Conservation (phyloP, 2,888 invertebrate species). For the Ornithoptera priamus region DNA sequence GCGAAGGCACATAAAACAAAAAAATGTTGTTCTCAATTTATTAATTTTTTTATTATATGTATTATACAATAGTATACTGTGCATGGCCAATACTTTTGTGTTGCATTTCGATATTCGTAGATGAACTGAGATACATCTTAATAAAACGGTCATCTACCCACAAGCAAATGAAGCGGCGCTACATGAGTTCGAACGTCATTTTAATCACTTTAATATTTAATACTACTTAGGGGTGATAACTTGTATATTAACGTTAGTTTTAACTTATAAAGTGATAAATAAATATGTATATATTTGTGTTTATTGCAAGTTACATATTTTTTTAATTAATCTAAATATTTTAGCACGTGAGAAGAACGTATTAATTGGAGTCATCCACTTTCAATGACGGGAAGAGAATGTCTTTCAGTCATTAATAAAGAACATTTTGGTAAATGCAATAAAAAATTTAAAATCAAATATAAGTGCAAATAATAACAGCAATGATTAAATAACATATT, state of each 20-base stretch:
- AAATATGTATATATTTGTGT: background rate
- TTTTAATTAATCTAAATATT: too few relatives aligned
- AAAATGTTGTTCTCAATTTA: background rate
- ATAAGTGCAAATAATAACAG: too few relatives aligned
- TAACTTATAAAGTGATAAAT: background rate
- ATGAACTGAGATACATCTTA: conserved; percentile 7
- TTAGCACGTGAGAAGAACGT: too few relatives aligned
- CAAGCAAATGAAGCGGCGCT: background rate
- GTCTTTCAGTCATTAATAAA: too few relatives aligned
- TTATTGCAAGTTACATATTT: too few relatives aligned
- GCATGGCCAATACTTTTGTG: conserved; percentile 1
- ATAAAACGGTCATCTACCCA: conserved; percentile 17
- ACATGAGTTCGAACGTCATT: conserved; percentile 1
- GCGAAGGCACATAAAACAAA: background rate
- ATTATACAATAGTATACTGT: background rate
- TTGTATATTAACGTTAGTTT: background rate
- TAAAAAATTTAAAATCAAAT: too few relatives aligned
- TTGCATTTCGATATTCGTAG: background rate
- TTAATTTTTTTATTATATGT: background rate
- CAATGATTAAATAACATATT: too few relatives aligned
- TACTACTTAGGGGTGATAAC: background rate
- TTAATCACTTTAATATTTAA: conserved; percentile 5
- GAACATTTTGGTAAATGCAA: too few relatives aligned
- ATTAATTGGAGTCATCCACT: too few relatives aligned
- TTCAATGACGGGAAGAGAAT: too few relatives aligned